Conservation (phyloP, 2,113 vertebrate species). For the Cacatua alba region DNA sequence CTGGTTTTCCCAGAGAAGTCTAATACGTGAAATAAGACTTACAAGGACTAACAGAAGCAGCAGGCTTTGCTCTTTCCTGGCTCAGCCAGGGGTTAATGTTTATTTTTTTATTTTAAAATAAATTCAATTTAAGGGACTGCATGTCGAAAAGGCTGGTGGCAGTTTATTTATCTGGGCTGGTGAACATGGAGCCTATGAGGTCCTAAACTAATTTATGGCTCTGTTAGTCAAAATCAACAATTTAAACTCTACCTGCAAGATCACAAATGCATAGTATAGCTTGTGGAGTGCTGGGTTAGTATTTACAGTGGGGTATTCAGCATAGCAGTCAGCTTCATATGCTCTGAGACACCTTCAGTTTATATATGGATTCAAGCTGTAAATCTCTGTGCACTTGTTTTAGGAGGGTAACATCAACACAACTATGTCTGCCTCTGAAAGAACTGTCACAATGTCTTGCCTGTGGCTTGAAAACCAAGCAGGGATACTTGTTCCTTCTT, state of each 20-base stretch:
- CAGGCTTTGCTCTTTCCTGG: not conserved
- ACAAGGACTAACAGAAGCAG: not conserved
- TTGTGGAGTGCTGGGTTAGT: not conserved
- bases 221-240: constrained; percentile 40
- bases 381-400: not conserved
- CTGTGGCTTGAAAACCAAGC: not conserved
- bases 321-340: not conserved
- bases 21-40: not conserved
- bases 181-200: not conserved
- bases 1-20: not conserved
- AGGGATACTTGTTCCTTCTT: not conserved
- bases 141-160: not conserved
- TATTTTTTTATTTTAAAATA: not conserved
- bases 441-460: not conserved
- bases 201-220: constrained; percentile 1
- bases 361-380: not conserved
- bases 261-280: not conserved
- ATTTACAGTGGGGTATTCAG: not conserved
- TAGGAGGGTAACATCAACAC: not conserved
- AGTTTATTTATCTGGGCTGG: constrained; percentile 9
- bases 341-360: not conserved
- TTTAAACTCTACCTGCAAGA: not conserved
- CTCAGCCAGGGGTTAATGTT: not conserved
- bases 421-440: not conserved
- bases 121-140: not conserved